Evolutionary conservation across 2,888 invertebrate species (phyloP), one percentile per base, ranked within the genome.

Genomic region (Crematogaster levior): DNA sequence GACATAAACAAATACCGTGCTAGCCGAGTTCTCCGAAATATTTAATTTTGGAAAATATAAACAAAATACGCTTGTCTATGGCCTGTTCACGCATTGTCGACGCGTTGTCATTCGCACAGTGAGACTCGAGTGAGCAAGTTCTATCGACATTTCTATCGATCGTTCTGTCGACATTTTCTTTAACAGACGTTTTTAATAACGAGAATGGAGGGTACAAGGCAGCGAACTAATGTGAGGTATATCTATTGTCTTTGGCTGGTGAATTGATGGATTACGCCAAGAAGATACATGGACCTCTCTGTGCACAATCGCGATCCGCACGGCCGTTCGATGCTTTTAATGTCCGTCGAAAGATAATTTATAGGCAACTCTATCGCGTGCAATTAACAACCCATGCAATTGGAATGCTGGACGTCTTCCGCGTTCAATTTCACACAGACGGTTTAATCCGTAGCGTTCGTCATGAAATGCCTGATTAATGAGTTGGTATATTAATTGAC

Each of bases 261-360:
- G 81, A 82, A 83, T 88, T 88, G 89, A 89, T 89, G 86, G 85
- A 88, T 85, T 82, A 81, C 66, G 82, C 61, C 82, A 81, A 86
- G 84, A 86, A 84, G 84, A 82, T 83, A 89, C 87, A 89, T 86
- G 86, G 87, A 84, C 73, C 84, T 85, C 63, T 12, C 30, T 7
- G 18, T 21, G 34, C 43, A 65, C 63, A 65, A 65, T 65, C 21
- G 43, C 77, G 70, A 68, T 68, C 12, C 66, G 53, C 37, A 27
- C 15, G 18, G 40, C 53, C 40, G 34, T n/a, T n/a, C n/a, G n/a
- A n/a, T n/a, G 70, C 77, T 79, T 56, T 79, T 79, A 79, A 79
- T 70, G 70, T 18, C 30, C 30, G 12, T 53, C 24, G 77, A 79
- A 58, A 79, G 77, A 79, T 79, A 79, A 79, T 79, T 79, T 58